Evolutionary conservation across 1,140 invertebrate species (phyloP).

Genomic region (Theocolax elegans): DNA sequence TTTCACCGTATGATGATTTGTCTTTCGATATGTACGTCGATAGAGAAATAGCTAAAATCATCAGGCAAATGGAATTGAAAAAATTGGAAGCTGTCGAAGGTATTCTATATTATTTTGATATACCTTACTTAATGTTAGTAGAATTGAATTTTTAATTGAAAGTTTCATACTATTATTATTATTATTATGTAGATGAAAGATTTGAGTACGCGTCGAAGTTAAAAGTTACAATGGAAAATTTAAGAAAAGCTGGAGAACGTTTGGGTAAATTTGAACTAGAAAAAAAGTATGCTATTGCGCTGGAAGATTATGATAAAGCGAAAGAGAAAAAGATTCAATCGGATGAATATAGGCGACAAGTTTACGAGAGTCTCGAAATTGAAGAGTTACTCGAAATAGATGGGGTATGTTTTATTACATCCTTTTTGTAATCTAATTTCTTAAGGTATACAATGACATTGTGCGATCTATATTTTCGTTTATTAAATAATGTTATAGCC

Average conservation of each 20-base stretch:
- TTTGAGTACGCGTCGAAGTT: constrained; percentile 93
- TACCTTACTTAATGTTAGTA: not conserved
- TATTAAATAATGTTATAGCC: not conserved
- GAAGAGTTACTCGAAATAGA: constrained; percentile 83
- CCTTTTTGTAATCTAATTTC: too few relatives aligned
- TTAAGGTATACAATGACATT: too few relatives aligned
- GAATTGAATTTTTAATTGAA: too few relatives aligned
- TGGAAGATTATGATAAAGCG: constrained; percentile 91
- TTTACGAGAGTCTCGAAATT: constrained; percentile 77
- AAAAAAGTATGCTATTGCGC: constrained; percentile 89
- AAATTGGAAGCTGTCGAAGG: constrained; percentile 86
- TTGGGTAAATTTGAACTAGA: constrained; percentile 91
- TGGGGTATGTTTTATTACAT: constrained; percentile 71
- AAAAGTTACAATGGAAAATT: constrained; percentile 84
- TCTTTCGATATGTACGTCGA: constrained; percentile 98
- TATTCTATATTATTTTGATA: constrained; percentile 49
- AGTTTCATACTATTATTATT: too few relatives aligned
- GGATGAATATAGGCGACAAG: constrained; percentile 78
- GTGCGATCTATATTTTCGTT: too few relatives aligned
- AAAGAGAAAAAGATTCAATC: constrained; percentile 90
- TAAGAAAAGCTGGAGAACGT: constrained; percentile 87
- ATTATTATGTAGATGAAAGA: constrained; percentile 76
- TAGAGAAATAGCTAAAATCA: constrained; percentile 88
- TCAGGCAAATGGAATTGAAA: constrained; percentile 87
- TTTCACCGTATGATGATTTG: constrained; percentile 92